Percentiles rank a stretch among this genome's conserved stretches.
phyloP scores from a whole-genome alignment of 2,797 vertebrate species.

The Nannoperca australis region DNA sequence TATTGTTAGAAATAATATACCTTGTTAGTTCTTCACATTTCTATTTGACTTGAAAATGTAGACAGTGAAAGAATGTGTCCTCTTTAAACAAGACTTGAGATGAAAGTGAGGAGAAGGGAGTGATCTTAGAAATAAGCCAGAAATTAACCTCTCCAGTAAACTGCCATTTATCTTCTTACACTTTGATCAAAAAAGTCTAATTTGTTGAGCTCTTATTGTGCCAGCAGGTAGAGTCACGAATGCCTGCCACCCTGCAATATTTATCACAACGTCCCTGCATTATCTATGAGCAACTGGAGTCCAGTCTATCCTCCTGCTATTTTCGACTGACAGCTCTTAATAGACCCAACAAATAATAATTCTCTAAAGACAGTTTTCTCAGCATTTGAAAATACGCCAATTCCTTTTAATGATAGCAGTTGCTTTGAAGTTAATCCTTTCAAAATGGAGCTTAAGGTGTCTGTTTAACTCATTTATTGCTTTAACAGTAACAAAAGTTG shows the following conservation, averaged over 20 bases:
- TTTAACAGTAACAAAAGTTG: slow-evolving; percentile 54
- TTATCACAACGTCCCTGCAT: slow-evolving; percentile 83
- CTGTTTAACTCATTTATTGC: slow-evolving; percentile 49
- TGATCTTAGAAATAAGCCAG: not conserved
- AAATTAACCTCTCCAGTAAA: not conserved
- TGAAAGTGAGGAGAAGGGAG: not conserved
- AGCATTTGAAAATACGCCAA: not conserved
- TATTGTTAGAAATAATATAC: too few relatives aligned
- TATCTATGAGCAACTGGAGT: slow-evolving; percentile 89
- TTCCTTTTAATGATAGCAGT: not conserved
- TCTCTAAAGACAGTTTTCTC: slow-evolving; percentile 30
- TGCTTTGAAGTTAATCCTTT: not conserved
- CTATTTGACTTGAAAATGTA: not conserved
- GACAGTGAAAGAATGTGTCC: not conserved
- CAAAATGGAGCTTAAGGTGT: slow-evolving; percentile 34
- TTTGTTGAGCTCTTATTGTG: slow-evolving; percentile 40
- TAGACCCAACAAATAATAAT: slow-evolving; percentile 50
- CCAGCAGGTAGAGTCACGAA: slow-evolving; percentile 60
- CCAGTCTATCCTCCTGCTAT: slow-evolving; percentile 66
- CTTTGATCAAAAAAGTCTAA: slow-evolving; percentile 16
- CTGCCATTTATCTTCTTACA: slow-evolving; percentile 25
- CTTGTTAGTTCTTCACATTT: not conserved
- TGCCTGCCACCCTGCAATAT: slow-evolving; percentile 75
- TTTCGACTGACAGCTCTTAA: slow-evolving; percentile 78
- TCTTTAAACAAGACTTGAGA: not conserved